phyloP scores from a whole-genome alignment of 1,140 invertebrate genomes.

The Drosophila azteca region DNA sequence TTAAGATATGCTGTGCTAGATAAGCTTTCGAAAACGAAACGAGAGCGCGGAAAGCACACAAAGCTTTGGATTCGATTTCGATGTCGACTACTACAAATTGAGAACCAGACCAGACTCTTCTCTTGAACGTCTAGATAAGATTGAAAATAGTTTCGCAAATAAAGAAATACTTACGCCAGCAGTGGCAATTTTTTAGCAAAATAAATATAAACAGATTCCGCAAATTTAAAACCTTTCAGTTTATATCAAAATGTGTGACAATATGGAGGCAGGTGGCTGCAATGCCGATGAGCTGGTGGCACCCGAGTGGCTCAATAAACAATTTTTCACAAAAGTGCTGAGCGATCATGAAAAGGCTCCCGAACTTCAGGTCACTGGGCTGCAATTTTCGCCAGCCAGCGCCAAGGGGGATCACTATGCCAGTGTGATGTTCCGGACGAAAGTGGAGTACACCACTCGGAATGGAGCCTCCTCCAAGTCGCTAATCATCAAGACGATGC shows the following conservation, averaged over 20 bases:
- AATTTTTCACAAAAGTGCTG: constrained; percentile 55
- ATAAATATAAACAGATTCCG: no score
- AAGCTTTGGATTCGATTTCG: no score
- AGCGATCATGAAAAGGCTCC: constrained; percentile 23
- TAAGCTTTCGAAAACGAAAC: no score
- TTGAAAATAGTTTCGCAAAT: no score
- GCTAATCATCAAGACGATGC: constrained; percentile 72
- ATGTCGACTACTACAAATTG: no score
- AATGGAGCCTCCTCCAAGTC: constrained; percentile 34
- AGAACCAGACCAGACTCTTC: no score
- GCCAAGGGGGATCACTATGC: constrained; percentile 76
- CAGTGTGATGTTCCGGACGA: constrained; percentile 69
- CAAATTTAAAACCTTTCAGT: neutral
- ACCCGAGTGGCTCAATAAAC: constrained; percentile 24
- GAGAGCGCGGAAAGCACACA: no score
- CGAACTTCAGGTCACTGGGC: constrained; percentile 31
- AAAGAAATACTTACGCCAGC: no score
- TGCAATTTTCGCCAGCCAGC: constrained; percentile 59
- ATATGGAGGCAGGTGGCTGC: constrained; percentile 3
- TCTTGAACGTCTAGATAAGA: no score
- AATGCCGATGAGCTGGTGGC: constrained; percentile 13
- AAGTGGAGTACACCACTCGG: constrained; percentile 20
- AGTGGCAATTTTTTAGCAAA: no score
- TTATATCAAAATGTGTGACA: neutral
- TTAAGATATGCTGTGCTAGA: no score